A percentile compares a stretch with the other conserved stretches of the same genome.
phyloP scores from a whole-genome alignment of 2,888 invertebrate genomes.

The Geophilus truncorum region DNA sequence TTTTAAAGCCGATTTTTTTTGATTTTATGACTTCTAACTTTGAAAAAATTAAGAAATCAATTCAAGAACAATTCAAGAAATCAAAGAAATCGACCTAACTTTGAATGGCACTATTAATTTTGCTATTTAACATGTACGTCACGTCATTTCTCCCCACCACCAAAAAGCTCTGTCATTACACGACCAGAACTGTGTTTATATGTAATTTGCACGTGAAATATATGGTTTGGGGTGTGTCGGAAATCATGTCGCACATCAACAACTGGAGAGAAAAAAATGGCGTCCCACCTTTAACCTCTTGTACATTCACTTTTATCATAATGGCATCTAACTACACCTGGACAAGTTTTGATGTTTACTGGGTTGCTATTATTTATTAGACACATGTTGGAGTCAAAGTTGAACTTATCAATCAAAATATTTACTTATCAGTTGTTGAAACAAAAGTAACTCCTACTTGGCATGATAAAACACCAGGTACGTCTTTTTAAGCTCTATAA shows the following conservation, averaged over 20 bases:
- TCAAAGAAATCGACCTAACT: too few species aligned
- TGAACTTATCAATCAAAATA: conserved; percentile 20
- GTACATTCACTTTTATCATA: background rate
- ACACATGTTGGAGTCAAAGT: background rate
- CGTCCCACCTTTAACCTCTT: background rate
- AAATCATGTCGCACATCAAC: background rate
- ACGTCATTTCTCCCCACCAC: background rate
- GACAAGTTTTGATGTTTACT: too few species aligned
- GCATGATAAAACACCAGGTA: background rate
- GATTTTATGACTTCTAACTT: too few species aligned
- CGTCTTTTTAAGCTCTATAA: background rate
- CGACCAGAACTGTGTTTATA: conserved; percentile 8
- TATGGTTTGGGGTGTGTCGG: background rate
- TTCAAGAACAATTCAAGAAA: too few species aligned
- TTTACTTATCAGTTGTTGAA: conserved; percentile 27
- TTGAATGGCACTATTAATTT: too few species aligned
- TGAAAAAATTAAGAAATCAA: too few species aligned
- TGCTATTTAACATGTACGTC: background rate
- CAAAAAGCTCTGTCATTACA: background rate
- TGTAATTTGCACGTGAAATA: conserved; percentile 19
- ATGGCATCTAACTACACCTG: background rate
- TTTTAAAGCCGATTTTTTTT: background rate
- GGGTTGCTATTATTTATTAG: background rate
- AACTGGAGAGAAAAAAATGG: background rate
- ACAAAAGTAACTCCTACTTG: background rate